phyloP scores from a whole-genome alignment of 2,888 invertebrate genomes.

The Cephalotes varians region DNA sequence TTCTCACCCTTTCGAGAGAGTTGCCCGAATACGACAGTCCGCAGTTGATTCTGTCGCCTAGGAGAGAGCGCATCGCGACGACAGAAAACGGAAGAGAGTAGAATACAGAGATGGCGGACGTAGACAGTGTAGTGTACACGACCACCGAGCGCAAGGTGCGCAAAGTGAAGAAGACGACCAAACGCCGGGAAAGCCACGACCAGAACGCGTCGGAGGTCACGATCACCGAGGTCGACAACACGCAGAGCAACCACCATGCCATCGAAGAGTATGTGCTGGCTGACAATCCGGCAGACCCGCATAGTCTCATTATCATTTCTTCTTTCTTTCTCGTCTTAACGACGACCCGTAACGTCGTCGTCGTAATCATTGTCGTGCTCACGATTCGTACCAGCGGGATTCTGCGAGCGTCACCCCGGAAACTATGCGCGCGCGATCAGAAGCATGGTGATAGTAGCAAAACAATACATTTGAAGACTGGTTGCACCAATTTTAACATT shows the following conservation, averaged over 20 bases:
- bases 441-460: neutral
- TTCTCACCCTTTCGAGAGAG: conserved; percentile 37
- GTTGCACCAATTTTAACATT: neutral
- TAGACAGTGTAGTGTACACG: conserved; percentile 95
- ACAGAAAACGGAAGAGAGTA: conserved; percentile 44
- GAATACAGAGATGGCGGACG: conserved; percentile 92
- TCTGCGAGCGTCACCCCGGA: conserved; percentile 7
- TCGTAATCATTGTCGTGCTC: neutral
- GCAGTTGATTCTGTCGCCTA: conserved; percentile 31
- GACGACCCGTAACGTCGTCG: neutral
- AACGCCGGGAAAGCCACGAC: conserved; percentile 92
- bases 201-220: conserved; percentile 90
- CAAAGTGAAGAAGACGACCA: conserved; percentile 96
- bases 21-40: conserved; percentile 15
- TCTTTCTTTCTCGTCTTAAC: conserved; percentile 50
- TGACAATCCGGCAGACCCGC: conserved; percentile 69
- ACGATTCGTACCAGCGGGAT: neutral
- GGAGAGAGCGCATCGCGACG: conserved; percentile 41
- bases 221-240: conserved; percentile 93
- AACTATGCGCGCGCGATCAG: neutral
- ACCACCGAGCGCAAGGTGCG: conserved; percentile 94
- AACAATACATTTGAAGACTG: neutral
- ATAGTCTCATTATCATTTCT: conserved; percentile 12
- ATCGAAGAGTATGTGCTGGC: conserved; percentile 95
- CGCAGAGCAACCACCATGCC: conserved; percentile 89